A percentile compares a stretch with the other conserved stretches of the same genome.
phyloP scores from a whole-genome alignment of 2,888 invertebrate genomes.

The Orthosia gothica region DNA sequence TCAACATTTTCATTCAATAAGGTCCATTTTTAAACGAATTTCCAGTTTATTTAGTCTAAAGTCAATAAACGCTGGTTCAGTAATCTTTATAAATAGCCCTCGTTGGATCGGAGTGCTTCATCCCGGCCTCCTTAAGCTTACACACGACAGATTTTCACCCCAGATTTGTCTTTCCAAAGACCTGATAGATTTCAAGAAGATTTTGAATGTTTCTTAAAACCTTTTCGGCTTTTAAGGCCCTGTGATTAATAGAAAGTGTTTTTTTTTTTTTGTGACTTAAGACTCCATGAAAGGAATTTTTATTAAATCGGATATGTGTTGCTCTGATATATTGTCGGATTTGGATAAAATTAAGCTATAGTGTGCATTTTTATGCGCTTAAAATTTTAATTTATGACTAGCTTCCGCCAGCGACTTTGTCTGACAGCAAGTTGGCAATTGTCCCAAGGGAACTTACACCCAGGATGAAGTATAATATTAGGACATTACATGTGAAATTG shows the following conservation, averaged over 20 bases:
- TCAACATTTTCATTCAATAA: background rate
- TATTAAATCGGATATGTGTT: background rate
- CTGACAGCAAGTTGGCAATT: too few relatives aligned
- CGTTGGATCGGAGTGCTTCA: conserved; percentile 48
- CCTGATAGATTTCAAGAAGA: conserved; percentile 44
- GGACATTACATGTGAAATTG: too few relatives aligned
- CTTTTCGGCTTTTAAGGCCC: conserved; percentile 30
- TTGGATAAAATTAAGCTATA: background rate
- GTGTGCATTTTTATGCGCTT: background rate
- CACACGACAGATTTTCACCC: conserved; percentile 46
- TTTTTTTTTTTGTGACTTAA: conserved; percentile 25
- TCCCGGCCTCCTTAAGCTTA: conserved; percentile 40
- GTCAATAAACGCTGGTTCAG: conserved; percentile 50
- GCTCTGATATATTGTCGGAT: background rate
- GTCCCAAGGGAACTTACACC: too few relatives aligned
- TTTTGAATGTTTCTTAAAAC: conserved; percentile 50
- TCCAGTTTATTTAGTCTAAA: conserved; percentile 48
- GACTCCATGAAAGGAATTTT: background rate
- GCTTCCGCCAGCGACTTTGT: too few relatives aligned
- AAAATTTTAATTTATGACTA: too few relatives aligned
- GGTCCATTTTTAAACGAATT: conserved; percentile 29
- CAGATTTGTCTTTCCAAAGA: conserved; percentile 53
- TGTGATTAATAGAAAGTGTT: conserved; percentile 45
- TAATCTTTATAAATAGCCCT: conserved; percentile 66
- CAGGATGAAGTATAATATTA: too few relatives aligned